A percentile compares a stretch with the other conserved stretches of the same genome.
phyloP scores from a whole-genome alignment of 2,888 invertebrate genomes.

The Seira ritae region DNA sequence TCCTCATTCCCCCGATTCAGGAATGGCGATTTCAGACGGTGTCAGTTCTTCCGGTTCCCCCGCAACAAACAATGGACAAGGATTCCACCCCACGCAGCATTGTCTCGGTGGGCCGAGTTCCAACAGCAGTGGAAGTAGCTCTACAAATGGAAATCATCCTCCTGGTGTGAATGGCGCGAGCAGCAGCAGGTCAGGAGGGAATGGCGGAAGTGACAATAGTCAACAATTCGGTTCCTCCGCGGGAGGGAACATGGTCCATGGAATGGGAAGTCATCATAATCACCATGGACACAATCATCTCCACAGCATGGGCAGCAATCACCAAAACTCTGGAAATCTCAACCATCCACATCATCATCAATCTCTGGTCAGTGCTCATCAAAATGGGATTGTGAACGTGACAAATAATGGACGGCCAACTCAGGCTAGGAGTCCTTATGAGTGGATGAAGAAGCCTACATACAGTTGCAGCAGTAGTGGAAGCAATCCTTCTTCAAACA shows the following conservation, averaged over 20 bases:
- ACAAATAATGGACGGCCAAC: slow-evolving; percentile 78
- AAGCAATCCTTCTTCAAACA: slow-evolving; percentile 50
- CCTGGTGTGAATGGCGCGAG: slow-evolving; percentile 36
- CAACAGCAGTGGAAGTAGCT: slow-evolving; percentile 61
- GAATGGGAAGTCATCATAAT: slow-evolving; percentile 51
- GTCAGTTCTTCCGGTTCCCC: slow-evolving; percentile 77
- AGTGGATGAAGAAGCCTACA: slow-evolving; percentile 94
- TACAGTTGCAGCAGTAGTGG: slow-evolving; percentile 77
- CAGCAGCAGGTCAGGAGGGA: neutral
- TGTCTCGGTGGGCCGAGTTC: slow-evolving; percentile 68
- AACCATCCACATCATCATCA: slow-evolving; percentile 52
- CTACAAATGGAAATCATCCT: slow-evolving; percentile 42
- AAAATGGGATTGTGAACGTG: slow-evolving; percentile 46
- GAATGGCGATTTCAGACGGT: slow-evolving; percentile 79
- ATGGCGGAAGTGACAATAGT: slow-evolving; percentile 46
- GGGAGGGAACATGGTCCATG: slow-evolving; percentile 46
- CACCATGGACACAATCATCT: slow-evolving; percentile 54
- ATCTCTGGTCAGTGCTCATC: slow-evolving; percentile 51
- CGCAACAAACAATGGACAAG: slow-evolving; percentile 77
- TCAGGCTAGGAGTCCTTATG: slow-evolving; percentile 88
- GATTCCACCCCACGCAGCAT: slow-evolving; percentile 77
- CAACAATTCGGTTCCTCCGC: slow-evolving; percentile 50
- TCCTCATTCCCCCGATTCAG: slow-evolving; percentile 75
- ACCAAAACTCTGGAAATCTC: slow-evolving; percentile 59
- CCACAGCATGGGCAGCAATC: slow-evolving; percentile 47